These are phyloP conservation scores for Xenopus borealis DNA, from an alignment of 2,113 vertebrate species.

Conservation along the genomic window DNA sequence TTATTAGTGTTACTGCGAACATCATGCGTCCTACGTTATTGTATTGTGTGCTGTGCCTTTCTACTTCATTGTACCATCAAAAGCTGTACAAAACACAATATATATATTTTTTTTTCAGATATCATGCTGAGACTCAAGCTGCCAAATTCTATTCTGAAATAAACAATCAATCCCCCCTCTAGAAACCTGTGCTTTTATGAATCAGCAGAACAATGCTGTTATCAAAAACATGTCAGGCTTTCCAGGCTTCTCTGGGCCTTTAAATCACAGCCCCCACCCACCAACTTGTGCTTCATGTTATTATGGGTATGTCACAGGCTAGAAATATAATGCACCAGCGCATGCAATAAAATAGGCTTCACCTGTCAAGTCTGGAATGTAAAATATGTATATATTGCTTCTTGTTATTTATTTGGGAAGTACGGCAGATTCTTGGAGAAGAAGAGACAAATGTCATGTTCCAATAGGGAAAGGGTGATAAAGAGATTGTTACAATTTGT, in stretches of 20 bases:
- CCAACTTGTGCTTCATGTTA: background rate
- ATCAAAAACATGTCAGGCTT: slow-evolving; percentile 8
- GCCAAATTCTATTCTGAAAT: slow-evolving; percentile 1
- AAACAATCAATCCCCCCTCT: slow-evolving; percentile 19
- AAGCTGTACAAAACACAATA: slow-evolving; percentile 14
- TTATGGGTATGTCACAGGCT: background rate
- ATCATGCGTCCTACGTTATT: slow-evolving; percentile 5
- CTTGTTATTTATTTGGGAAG: no score
- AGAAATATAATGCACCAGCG: no score
- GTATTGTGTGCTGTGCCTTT: slow-evolving; percentile 13
- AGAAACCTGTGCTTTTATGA: slow-evolving; percentile 19
- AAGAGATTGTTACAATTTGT: no score
- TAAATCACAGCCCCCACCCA: background rate
- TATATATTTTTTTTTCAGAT: slow-evolving; percentile 17
- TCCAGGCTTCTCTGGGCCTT: background rate
- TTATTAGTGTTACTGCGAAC: slow-evolving; percentile 1
- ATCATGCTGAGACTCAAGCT: slow-evolving; percentile 29
- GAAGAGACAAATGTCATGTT: no score
- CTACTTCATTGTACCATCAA: background rate
- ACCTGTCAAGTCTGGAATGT: no score
- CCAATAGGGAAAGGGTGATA: no score
- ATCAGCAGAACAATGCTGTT: slow-evolving; percentile 28
- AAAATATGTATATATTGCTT: no score
- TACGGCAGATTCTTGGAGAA: no score
- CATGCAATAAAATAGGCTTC: no score